Percentiles rank a stretch among this genome's conserved stretches.
phyloP scores from a whole-genome alignment of 2,797 vertebrate genomes.

The Malurus leucopterus region DNA sequence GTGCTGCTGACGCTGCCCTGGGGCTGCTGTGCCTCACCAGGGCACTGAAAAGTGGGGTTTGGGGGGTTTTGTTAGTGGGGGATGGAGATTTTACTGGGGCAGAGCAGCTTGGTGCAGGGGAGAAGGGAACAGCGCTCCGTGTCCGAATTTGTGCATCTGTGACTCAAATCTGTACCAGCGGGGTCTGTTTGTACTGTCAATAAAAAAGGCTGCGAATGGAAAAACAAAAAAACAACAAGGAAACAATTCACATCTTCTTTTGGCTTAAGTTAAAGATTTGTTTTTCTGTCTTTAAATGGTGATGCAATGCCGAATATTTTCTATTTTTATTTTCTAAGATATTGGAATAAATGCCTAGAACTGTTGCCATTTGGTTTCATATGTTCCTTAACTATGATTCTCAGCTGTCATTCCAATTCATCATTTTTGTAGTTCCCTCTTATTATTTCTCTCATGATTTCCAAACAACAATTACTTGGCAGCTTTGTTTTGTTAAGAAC shows the following conservation, averaged over 20 bases:
- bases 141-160: background rate
- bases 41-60: background rate
- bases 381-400: conserved; percentile 18
- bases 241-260: background rate
- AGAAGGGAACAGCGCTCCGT: background rate
- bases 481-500: conserved; percentile 25
- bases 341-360: conserved; percentile 41
- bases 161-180: background rate
- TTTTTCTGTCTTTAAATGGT: background rate
- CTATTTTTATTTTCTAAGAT: conserved; percentile 33
- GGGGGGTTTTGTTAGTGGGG: background rate
- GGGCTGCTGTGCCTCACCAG: background rate
- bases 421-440: background rate
- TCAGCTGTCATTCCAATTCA: background rate
- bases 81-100: background rate
- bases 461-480: background rate
- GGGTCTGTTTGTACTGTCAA: conserved; percentile 18
- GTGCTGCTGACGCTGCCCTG: rapidly evolving
- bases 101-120: background rate
- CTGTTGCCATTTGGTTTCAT: conserved; percentile 7
- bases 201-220: background rate
- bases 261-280: background rate
- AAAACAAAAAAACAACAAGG: background rate
- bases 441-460: background rate
- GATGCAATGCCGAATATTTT: background rate